phyloP scores from a whole-genome alignment of 2,797 vertebrate genomes.

The Cossypha niveicapilla region DNA sequence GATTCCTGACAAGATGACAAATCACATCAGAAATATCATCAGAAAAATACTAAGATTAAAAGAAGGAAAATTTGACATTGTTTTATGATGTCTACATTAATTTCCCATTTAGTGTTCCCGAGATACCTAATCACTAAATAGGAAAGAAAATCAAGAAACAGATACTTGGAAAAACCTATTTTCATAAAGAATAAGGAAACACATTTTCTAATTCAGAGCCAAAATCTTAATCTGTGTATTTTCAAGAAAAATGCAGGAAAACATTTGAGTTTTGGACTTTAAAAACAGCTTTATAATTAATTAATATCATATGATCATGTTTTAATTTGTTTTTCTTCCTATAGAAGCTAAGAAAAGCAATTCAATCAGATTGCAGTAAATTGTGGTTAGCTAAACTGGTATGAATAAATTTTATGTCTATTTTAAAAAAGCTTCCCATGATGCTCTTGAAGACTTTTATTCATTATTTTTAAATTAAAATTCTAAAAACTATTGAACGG shows the following conservation, averaged over 20 bases:
- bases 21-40: neutral
- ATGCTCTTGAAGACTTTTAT: neutral
- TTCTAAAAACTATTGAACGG: neutral
- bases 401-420: neutral
- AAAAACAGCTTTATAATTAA: neutral
- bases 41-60: neutral
- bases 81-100: neutral
- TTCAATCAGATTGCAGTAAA: neutral
- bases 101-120: neutral
- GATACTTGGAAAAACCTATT: neutral
- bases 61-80: neutral
- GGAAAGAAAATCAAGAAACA: neutral
- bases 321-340: neutral
- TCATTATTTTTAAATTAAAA: neutral
- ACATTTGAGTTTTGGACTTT: neutral
- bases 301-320: neutral
- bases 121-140: neutral
- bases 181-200: neutral
- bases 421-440: neutral
- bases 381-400: neutral
- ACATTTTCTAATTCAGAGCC: neutral
- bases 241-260: neutral
- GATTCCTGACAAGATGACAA: neutral
- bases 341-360: neutral
- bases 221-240: neutral